Conservation (phyloP, 2,113 vertebrate genomes). For the Vimba vimba region DNA sequence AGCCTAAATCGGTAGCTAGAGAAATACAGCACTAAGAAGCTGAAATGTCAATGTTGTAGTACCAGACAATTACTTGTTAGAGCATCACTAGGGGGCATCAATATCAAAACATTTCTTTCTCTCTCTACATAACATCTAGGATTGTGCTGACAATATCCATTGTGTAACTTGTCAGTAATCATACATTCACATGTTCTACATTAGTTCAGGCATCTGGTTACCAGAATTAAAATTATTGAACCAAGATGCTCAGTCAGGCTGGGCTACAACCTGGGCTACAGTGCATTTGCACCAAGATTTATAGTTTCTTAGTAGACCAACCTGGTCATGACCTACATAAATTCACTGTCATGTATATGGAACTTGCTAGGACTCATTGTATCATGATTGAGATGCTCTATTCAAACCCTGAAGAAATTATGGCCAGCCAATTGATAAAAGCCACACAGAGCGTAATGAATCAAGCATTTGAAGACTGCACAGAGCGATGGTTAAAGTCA, state of each 20-base stretch:
- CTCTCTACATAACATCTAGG: neutral
- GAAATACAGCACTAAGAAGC: neutral
- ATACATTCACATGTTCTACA: slow-evolving; percentile 19
- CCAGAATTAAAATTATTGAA: neutral
- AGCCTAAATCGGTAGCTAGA: neutral
- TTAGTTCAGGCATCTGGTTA: slow-evolving; percentile 17
- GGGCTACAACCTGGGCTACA: neutral
- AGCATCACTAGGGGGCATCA: slow-evolving; percentile 44
- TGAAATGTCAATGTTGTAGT: neutral
- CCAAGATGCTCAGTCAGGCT: neutral
- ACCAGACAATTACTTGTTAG: neutral
- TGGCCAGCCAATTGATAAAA: slow-evolving; percentile 28
- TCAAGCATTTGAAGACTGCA: neutral
- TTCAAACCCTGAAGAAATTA: slow-evolving; percentile 6
- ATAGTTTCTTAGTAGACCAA: slow-evolving; percentile 24
- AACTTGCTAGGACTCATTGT: slow-evolving; percentile 22
- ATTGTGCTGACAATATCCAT: slow-evolving; percentile 22
- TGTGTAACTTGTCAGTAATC: slow-evolving; percentile 22
- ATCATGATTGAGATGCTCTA: slow-evolving; percentile 10
- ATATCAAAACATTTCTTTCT: slow-evolving; percentile 6
- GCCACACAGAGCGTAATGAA: neutral
- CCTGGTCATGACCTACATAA: slow-evolving; percentile 36
- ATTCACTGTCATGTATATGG: slow-evolving; percentile 9
- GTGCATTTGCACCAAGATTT: slow-evolving; percentile 29
- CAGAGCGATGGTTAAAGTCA: neutral